Conservation (phyloP, 2,113 vertebrate genomes). For the Passer domesticus region DNA sequence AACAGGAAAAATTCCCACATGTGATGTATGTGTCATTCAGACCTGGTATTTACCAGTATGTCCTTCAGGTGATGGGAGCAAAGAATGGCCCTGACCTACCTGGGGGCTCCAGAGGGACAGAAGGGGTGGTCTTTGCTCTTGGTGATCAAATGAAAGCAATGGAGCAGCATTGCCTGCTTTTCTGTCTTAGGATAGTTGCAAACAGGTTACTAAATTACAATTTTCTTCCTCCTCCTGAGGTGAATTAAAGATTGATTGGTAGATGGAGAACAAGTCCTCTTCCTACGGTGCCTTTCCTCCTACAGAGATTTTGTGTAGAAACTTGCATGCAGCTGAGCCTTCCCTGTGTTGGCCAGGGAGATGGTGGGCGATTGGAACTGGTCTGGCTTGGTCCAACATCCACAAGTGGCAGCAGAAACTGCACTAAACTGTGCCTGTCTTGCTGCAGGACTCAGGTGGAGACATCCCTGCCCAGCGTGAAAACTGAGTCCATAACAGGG, state of each 20-base stretch:
- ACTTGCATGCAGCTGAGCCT: fast-evolving
- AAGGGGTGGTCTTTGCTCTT: neutral
- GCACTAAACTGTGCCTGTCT: neutral
- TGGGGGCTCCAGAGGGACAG: neutral
- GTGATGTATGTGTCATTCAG: neutral
- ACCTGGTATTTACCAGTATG: neutral
- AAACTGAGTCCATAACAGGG: neutral
- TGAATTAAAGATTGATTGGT: neutral
- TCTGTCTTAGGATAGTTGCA: neutral
- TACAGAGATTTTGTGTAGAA: neutral
- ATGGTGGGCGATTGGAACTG: neutral
- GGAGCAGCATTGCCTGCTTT: neutral
- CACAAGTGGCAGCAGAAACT: neutral
- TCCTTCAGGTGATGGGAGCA: neutral
- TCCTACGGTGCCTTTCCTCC: neutral
- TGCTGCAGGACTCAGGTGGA: fast-evolving
- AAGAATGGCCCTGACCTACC: neutral
- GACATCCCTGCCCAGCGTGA: neutral
- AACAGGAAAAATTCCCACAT: neutral
- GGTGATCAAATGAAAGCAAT: neutral
- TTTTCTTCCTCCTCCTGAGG: neutral
- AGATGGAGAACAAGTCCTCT: neutral
- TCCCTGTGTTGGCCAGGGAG: neutral
- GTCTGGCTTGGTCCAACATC: neutral
- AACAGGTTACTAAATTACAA: neutral